Conservation (phyloP, 35 echinoderm and acorn worm species). For the Ophiothrix spiculata region DNA sequence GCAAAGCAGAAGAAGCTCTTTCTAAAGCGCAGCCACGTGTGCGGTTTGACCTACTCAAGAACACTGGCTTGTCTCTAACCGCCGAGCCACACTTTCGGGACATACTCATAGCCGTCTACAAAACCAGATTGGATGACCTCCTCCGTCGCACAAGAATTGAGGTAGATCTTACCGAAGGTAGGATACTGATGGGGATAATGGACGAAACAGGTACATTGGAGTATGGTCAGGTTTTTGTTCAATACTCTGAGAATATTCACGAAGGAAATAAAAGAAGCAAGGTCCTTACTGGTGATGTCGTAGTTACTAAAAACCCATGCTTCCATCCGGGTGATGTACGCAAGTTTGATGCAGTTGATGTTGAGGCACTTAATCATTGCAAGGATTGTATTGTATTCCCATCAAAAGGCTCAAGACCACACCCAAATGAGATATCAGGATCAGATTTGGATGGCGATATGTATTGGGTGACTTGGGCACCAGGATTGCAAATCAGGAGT, state of each 20-base stretch:
- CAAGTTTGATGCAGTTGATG: constrained; percentile 9
- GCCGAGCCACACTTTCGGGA: constrained; percentile 10
- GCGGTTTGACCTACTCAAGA: not conserved
- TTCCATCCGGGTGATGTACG: constrained; percentile 13
- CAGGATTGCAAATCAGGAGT: not conserved
- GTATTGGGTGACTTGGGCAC: constrained; percentile 9
- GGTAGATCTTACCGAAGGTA: not conserved
- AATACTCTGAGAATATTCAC: not conserved
- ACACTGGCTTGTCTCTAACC: not conserved
- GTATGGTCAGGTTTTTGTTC: constrained; percentile 18
- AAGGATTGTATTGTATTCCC: constrained; percentile 11
- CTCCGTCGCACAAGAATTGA: not conserved
- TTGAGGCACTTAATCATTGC: not conserved
- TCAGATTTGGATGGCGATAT: constrained; percentile 12
- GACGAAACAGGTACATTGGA: constrained; percentile 1
- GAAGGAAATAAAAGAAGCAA: not conserved
- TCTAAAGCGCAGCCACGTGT: not conserved
- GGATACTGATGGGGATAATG: constrained; percentile 10
- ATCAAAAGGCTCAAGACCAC: not conserved
- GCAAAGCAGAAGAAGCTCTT: not conserved
- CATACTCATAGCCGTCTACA: constrained; percentile 5
- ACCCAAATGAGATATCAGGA: constrained; percentile 20
- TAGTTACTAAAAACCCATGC: not conserved
- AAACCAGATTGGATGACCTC: not conserved
- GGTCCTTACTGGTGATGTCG: not conserved